Percentiles rank a stretch among this genome's conserved stretches.
Evolutionary conservation across 2,888 invertebrate species (phyloP).

Genomic region (Notodonta ziczac): DNA sequence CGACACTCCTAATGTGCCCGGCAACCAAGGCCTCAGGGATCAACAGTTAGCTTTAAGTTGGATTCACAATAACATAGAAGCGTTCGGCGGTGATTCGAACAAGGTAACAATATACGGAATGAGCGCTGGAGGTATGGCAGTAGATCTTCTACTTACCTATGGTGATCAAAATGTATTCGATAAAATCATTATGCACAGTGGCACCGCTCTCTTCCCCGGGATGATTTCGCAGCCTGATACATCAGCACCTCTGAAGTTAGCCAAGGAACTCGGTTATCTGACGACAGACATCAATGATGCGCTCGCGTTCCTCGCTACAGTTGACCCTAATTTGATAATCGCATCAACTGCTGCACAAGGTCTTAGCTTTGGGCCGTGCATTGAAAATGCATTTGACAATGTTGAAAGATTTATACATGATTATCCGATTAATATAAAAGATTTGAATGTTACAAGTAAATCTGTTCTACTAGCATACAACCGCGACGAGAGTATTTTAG

Average conservation of each 20-base stretch:
- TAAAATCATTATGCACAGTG: constrained; percentile 60
- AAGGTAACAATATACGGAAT: constrained; percentile 61
- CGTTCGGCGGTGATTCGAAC: constrained; percentile 60
- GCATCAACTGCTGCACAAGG: constrained; percentile 40
- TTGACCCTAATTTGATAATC: constrained; percentile 47
- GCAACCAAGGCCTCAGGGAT: constrained; percentile 67
- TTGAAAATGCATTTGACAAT: constrained; percentile 49
- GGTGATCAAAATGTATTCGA: constrained; percentile 53
- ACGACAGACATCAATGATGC: constrained; percentile 48
- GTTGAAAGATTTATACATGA: constrained; percentile 46
- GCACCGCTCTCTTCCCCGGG: constrained; percentile 38
- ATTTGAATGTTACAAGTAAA: constrained; percentile 32
- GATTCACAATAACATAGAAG: constrained; percentile 59
- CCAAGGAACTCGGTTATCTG: constrained; percentile 47
- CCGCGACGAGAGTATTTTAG: constrained; percentile 37
- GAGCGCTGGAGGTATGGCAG: constrained; percentile 58
- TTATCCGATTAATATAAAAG: constrained; percentile 41
- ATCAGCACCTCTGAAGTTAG: constrained; percentile 45
- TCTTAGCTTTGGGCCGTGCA: constrained; percentile 44
- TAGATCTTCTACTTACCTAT: constrained; percentile 54
- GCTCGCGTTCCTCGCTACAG: constrained; percentile 46
- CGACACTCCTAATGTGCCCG: constrained; percentile 52
- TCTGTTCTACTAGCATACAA: constrained; percentile 50
- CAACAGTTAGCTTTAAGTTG: constrained; percentile 59
- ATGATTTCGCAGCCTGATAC: constrained; percentile 38